Conservation (phyloP, 2,797 vertebrate species). For the Pangasius djambal region DNA sequence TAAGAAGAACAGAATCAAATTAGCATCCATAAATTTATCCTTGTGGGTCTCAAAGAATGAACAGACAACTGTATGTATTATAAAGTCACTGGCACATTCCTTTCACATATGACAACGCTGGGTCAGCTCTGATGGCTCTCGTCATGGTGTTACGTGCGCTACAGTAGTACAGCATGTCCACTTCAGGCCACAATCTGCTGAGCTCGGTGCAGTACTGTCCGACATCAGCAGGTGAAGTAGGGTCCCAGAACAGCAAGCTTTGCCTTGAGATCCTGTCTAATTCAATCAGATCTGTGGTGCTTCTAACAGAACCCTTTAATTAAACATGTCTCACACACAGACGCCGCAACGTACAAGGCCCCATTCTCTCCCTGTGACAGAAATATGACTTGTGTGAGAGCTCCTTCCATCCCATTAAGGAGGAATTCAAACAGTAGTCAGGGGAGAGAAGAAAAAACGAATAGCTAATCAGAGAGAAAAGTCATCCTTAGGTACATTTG, state of each 20-base stretch:
- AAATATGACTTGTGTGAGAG: slow-evolving; percentile 22
- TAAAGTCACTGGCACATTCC: not conserved
- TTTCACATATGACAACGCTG: not conserved
- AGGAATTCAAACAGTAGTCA: slow-evolving; percentile 13
- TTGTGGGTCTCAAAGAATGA: not conserved
- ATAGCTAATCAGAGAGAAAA: slow-evolving; percentile 35
- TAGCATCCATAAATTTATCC: not conserved
- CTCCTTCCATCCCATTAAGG: slow-evolving; percentile 16
- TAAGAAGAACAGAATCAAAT: slow-evolving; percentile 3
- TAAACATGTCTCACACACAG: slow-evolving; percentile 42
- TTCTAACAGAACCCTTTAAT: slow-evolving; percentile 50
- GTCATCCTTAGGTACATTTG: slow-evolving; percentile 16
- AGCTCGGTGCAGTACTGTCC: slow-evolving; percentile 31
- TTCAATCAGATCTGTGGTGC: slow-evolving; percentile 56
- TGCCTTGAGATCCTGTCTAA: slow-evolving; percentile 56
- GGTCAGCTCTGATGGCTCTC: not conserved
- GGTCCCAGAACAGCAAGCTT: slow-evolving; percentile 61
- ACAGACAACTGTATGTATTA: not conserved
- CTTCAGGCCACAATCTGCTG: slow-evolving; percentile 21
- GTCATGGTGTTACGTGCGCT: not conserved
- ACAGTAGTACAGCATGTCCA: not conserved
- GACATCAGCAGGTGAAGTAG: slow-evolving; percentile 63
- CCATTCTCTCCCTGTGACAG: not conserved
- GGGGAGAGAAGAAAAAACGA: not conserved
- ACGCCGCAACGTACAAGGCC: not conserved